These are phyloP conservation scores for Gallinago solitaria DNA, from an alignment of 2,797 vertebrate species.

Conservation along the genomic window DNA sequence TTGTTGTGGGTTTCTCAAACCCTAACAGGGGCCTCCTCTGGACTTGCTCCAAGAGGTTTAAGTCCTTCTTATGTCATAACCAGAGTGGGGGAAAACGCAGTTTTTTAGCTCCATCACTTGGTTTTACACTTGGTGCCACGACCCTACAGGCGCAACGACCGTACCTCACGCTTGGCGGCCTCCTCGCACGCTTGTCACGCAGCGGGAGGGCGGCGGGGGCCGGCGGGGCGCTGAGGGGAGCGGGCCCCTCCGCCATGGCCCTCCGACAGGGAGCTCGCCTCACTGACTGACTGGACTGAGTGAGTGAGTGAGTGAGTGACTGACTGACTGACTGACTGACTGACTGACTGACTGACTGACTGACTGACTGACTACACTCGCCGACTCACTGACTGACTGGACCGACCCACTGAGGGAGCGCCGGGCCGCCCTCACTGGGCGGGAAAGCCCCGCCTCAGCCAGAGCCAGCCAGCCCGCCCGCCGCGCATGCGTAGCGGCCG, in stretches of 20 bases:
- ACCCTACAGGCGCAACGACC: too few relatives aligned
- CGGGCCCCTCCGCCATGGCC: background rate
- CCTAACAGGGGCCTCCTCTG: background rate
- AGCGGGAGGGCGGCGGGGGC: background rate
- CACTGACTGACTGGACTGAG: too few relatives aligned
- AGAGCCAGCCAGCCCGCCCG: accelerated
- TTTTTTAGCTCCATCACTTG: accelerated
- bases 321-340: too few relatives aligned
- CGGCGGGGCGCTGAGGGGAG: background rate
- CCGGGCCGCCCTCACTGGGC: too few relatives aligned
- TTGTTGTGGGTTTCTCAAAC: background rate
- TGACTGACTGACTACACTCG: too few relatives aligned
- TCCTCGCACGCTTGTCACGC: accelerated
- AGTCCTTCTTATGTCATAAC: background rate
- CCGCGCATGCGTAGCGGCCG: background rate
- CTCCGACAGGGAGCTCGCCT: background rate
- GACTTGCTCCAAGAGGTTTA: background rate
- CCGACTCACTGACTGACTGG: too few relatives aligned
- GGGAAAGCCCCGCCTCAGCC: background rate
- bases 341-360: too few relatives aligned
- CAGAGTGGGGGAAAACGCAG: accelerated
- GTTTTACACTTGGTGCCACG: accelerated
- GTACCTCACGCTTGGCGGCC: accelerated
- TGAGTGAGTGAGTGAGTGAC: too few relatives aligned
- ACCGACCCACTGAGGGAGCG: too few relatives aligned